Evolutionary conservation across 2,888 invertebrate genomes (phyloP).

Genomic region (Acronicta aceris): DNA sequence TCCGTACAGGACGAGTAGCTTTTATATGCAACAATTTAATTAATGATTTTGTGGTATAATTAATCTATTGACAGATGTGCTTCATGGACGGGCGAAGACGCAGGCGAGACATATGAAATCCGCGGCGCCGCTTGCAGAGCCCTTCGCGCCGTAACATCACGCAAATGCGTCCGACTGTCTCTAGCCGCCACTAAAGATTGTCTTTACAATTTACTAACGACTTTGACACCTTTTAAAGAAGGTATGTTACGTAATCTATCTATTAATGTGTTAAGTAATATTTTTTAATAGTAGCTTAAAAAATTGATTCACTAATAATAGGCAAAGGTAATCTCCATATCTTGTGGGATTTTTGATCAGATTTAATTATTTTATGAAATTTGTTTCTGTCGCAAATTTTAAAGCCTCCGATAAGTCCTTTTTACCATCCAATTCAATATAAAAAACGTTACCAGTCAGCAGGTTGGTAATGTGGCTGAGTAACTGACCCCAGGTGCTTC

Average conservation of each 20-base stretch:
- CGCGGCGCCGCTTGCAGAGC: constrained; percentile 71
- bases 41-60: background rate
- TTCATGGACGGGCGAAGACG: constrained; percentile 63
- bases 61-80: constrained; percentile 68
- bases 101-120: constrained; percentile 55
- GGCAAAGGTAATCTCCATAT: background rate
- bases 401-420: too few species aligned
- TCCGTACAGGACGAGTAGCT: too few species aligned
- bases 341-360: background rate
- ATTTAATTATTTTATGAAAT: too few species aligned
- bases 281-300: background rate
- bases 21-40: too few species aligned
- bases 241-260: constrained; percentile 57
- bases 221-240: constrained; percentile 67
- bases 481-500: too few species aligned
- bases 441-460: too few species aligned
- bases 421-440: too few species aligned
- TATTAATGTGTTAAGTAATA: background rate
- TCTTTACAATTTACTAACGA: constrained; percentile 70
- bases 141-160: constrained; percentile 65
- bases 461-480: too few species aligned
- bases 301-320: too few species aligned
- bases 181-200: constrained; percentile 80
- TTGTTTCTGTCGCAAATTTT: too few species aligned
- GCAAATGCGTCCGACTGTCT: constrained; percentile 71